Evolutionary conservation across 2,113 vertebrate genomes (phyloP).

Genomic region (Odontophorus gujanensis): DNA sequence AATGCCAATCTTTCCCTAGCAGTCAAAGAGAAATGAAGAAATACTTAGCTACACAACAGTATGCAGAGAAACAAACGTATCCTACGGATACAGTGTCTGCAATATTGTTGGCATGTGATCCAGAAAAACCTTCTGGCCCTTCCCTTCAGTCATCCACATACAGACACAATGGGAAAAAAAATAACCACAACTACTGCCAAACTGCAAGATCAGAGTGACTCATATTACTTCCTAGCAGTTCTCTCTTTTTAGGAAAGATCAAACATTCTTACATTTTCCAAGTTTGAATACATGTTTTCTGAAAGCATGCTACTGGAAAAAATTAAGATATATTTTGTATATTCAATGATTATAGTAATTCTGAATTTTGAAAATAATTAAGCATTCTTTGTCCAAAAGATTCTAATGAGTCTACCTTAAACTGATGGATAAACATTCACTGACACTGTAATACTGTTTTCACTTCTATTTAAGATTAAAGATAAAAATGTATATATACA

Average conservation of each 20-base stretch:
- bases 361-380: not conserved
- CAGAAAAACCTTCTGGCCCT: not conserved
- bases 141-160: not conserved
- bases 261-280: not conserved
- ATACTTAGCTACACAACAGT: not conserved
- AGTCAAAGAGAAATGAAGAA: not conserved
- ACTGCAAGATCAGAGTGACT: not conserved
- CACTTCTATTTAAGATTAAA: not conserved
- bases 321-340: not conserved
- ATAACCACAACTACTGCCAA: not conserved
- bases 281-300: not conserved
- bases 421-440: not conserved
- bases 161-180: not conserved
- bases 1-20: constrained; percentile 86
- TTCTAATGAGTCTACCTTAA: not conserved
- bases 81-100: not conserved
- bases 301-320: not conserved
- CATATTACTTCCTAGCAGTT: not conserved
- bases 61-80: not conserved
- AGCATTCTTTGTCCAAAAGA: not conserved
- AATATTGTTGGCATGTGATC: not conserved
- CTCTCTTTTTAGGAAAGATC: not conserved
- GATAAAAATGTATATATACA: not conserved
- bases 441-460: not conserved
- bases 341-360: not conserved